These are phyloP conservation scores for Eurystomus glaucurus DNA, from an alignment of 2,797 vertebrate genomes.

Conservation along the genomic window DNA sequence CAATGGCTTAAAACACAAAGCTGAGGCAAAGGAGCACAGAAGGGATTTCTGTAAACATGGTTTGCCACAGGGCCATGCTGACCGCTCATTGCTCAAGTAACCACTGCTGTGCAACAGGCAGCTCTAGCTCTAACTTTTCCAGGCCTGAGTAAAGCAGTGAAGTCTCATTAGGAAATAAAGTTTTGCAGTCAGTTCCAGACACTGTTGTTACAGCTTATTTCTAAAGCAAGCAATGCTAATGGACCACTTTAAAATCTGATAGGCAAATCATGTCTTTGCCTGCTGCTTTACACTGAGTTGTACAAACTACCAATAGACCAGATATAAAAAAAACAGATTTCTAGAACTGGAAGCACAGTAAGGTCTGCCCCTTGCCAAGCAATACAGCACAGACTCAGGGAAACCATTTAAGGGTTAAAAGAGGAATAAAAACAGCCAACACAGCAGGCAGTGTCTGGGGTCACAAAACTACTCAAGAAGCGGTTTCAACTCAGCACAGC, in stretches of 20 bases:
- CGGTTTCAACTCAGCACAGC: background rate
- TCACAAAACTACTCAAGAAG: background rate
- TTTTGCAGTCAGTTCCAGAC: background rate
- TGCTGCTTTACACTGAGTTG: background rate
- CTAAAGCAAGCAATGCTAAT: background rate
- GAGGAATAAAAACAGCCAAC: conserved; percentile 5
- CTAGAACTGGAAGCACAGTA: background rate
- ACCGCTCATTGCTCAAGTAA: background rate
- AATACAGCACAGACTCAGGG: background rate
- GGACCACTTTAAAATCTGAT: background rate
- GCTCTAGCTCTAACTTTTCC: background rate
- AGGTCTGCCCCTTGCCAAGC: background rate
- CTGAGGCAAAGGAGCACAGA: background rate
- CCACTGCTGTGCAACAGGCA: background rate
- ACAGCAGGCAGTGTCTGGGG: conserved; percentile 5
- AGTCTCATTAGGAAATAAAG: background rate
- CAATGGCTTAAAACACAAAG: background rate
- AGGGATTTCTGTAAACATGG: background rate
- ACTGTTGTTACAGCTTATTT: background rate
- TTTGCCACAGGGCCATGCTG: background rate
- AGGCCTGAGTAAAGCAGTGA: background rate
- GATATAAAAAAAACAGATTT: background rate
- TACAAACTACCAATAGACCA: background rate
- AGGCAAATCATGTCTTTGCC: accelerated
- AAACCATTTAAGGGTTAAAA: conserved; percentile 33